Conservation (phyloP, 2,888 invertebrate genomes). For the Aphidoletes aphidimyza region DNA sequence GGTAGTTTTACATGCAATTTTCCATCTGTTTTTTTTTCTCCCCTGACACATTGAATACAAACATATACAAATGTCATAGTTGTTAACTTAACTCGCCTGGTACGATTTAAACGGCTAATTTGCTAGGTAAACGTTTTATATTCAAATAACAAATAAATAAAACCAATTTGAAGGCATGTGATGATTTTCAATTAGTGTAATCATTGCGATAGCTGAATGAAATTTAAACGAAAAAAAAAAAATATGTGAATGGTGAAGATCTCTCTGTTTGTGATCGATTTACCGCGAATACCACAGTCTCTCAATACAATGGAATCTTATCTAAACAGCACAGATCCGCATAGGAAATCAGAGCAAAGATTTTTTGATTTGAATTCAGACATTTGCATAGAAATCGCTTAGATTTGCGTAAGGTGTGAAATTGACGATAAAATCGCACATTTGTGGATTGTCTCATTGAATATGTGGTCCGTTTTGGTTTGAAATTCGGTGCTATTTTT, state of each 20-base stretch:
- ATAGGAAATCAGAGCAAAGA: background rate
- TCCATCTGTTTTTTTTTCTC: too few species aligned
- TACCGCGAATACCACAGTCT: too few species aligned
- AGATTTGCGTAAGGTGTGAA: background rate
- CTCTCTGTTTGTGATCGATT: too few species aligned
- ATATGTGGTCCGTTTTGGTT: background rate
- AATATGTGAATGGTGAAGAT: too few species aligned
- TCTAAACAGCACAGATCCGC: constrained; percentile 2
- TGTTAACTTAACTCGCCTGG: background rate
- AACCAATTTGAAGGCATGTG: constrained; percentile 2
- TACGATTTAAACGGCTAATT: background rate
- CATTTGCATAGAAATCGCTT: constrained; percentile 12
- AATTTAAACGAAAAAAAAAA: too few species aligned
- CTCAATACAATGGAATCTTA: background rate
- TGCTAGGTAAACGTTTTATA: too few species aligned
- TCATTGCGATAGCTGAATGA: background rate
- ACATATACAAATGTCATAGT: too few species aligned
- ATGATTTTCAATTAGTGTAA: constrained; percentile 20
- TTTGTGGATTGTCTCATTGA: too few species aligned
- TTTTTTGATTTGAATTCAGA: background rate
- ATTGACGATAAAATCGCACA: background rate
- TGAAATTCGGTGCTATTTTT: too few species aligned
- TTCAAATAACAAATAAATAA: background rate
- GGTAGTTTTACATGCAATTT: too few species aligned
- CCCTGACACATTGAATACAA: too few species aligned